Percentiles rank a stretch among this genome's conserved stretches.
Conservation (phyloP, 2,797 vertebrate genomes). For the Cygnus olor region DNA sequence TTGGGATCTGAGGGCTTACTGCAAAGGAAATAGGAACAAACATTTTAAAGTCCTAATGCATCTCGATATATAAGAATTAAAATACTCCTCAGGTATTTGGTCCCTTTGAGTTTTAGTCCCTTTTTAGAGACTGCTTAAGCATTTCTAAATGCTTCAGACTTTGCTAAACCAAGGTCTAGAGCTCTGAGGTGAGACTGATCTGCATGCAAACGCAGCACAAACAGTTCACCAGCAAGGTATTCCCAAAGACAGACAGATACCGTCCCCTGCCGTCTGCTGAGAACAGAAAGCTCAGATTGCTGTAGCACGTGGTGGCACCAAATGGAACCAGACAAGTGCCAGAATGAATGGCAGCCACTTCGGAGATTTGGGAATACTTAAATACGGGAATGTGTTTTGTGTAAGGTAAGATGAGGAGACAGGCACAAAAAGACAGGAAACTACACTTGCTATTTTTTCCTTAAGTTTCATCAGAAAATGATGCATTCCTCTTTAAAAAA, state of each 20-base stretch:
- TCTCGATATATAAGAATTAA: neutral
- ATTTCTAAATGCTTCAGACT: neutral
- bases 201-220: neutral
- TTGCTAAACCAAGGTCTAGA: neutral
- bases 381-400: neutral
- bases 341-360: neutral
- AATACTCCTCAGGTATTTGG: neutral
- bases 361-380: neutral
- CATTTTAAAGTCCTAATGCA: neutral
- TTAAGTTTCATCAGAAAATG: neutral
- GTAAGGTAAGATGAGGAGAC: neutral
- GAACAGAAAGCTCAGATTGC: neutral
- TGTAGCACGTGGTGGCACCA: neutral
- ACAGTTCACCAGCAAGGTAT: neutral
- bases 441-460: neutral
- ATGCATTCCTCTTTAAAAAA: neutral
- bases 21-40: neutral
- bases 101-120: neutral
- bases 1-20: neutral
- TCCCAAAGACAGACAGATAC: neutral
- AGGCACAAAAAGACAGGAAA: neutral
- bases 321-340: neutral
- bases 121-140: neutral
- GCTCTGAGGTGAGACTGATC: neutral
- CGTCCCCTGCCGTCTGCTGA: neutral